Evolutionary conservation across 1,140 invertebrate species (phyloP).

Genomic region (Caerostris darwini): DNA sequence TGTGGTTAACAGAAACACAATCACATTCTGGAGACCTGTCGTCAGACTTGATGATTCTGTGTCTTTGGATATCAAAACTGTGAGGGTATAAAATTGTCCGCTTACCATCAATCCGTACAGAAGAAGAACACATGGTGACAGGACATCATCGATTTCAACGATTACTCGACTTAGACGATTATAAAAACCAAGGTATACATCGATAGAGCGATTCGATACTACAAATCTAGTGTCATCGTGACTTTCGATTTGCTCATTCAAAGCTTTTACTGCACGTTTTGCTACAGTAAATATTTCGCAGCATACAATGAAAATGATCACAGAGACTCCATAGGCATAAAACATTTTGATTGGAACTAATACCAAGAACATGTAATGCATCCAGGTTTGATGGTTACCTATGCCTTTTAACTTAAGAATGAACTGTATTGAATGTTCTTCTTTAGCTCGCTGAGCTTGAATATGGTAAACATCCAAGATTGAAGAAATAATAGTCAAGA

Average conservation of each 20-base stretch:
- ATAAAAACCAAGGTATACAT: conserved; percentile 30
- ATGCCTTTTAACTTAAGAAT: conserved; percentile 34
- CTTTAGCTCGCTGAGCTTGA: conserved; percentile 33
- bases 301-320: conserved; percentile 55
- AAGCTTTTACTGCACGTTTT: background rate
- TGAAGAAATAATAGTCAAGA: conserved; percentile 22
- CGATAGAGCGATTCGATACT: background rate
- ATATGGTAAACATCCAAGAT: conserved; percentile 45
- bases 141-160: conserved; percentile 68
- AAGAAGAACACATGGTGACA: conserved; percentile 67
- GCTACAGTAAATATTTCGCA: conserved; percentile 58
- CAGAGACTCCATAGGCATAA: conserved; percentile 70
- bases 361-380: conserved; percentile 56
- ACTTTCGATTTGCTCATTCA: conserved; percentile 16
- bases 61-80: conserved; percentile 65
- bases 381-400: conserved; percentile 28
- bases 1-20: conserved; percentile 65
- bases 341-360: conserved; percentile 70
- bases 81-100: conserved; percentile 65
- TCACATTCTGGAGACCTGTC: conserved; percentile 55
- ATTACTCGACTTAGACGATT: conserved; percentile 49
- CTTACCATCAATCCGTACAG: conserved; percentile 73
- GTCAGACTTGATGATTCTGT: conserved; percentile 32
- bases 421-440: conserved; percentile 69
- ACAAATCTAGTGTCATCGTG: background rate